Percentiles rank a stretch among this genome's conserved stretches.
These are phyloP conservation scores for Cheilosia pagana DNA, from an alignment of 2,888 invertebrate species.

Conservation along the genomic window DNA sequence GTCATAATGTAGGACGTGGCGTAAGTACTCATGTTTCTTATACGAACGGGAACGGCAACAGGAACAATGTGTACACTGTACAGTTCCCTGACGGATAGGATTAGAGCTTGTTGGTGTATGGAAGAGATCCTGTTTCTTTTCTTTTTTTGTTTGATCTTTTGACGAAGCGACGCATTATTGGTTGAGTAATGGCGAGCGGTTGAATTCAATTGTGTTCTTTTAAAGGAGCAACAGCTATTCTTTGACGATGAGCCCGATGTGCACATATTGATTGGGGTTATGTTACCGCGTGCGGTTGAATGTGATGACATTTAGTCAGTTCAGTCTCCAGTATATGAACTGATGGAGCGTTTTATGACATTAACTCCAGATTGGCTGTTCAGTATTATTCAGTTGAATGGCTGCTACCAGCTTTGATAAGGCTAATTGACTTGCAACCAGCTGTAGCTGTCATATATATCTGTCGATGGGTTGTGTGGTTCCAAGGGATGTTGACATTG, in stretches of 20 bases:
- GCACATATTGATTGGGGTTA: conserved; percentile 3
- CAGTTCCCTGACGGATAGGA: conserved; percentile 33
- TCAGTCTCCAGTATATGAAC: neutral
- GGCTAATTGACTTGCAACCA: no score
- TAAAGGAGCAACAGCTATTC: conserved; percentile 6
- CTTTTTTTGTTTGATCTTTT: conserved; percentile 14
- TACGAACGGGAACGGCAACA: neutral
- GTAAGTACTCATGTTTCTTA: conserved; percentile 46
- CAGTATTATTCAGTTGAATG: neutral
- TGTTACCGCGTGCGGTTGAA: neutral
- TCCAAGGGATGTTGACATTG: no score
- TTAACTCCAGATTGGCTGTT: neutral
- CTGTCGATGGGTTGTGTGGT: no score
- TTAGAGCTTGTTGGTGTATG: conserved; percentile 2
- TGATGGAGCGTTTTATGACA: neutral
- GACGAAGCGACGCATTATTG: conserved; percentile 23
- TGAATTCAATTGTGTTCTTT: conserved; percentile 15
- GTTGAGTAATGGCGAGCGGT: conserved; percentile 24
- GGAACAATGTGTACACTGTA: conserved; percentile 10
- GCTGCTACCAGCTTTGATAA: neutral
- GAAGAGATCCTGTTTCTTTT: conserved; percentile 1
- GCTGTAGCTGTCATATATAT: no score
- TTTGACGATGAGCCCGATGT: neutral
- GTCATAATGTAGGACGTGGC: conserved; percentile 1
- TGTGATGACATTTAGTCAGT: neutral